Conservation (phyloP, 2,113 vertebrate genomes). For the Hippocampus abdominalis region DNA sequence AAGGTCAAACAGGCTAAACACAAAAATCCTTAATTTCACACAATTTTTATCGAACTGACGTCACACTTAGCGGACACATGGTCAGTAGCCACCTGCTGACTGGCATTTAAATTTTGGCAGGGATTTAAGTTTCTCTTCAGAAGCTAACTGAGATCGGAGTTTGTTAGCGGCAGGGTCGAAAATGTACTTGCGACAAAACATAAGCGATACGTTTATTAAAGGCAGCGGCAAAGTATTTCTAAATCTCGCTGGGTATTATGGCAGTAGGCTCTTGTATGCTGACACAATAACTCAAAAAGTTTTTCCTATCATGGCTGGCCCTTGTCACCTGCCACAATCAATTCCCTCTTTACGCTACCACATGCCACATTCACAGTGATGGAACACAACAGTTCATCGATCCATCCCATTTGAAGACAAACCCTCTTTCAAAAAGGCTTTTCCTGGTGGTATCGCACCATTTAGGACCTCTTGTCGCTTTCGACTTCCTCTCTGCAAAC, state of each 20-base stretch:
- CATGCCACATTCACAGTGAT: constrained; percentile 19
- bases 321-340: not conserved
- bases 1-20: no score
- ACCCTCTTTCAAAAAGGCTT: constrained; percentile 27
- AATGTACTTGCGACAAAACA: no score
- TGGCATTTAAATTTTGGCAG: not conserved
- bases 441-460: constrained; percentile 24
- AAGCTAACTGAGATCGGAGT: no score
- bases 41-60: no score
- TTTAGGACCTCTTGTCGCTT: constrained; percentile 30
- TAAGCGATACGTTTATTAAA: no score
- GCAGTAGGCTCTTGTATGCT: not conserved
- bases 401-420: constrained; percentile 23
- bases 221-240: no score
- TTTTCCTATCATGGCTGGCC: no score
- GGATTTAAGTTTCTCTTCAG: not conserved
- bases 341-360: constrained; percentile 1
- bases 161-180: no score
- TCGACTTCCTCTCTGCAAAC: constrained; percentile 8
- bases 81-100: not conserved
- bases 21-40: no score
- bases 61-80: no score
- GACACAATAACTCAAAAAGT: not conserved
- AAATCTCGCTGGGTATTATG: not conserved
- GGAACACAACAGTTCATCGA: constrained; percentile 8